These are phyloP conservation scores for Mungos mungo DNA, from an alignment of 2,113 vertebrate species.

Conservation along the genomic window DNA sequence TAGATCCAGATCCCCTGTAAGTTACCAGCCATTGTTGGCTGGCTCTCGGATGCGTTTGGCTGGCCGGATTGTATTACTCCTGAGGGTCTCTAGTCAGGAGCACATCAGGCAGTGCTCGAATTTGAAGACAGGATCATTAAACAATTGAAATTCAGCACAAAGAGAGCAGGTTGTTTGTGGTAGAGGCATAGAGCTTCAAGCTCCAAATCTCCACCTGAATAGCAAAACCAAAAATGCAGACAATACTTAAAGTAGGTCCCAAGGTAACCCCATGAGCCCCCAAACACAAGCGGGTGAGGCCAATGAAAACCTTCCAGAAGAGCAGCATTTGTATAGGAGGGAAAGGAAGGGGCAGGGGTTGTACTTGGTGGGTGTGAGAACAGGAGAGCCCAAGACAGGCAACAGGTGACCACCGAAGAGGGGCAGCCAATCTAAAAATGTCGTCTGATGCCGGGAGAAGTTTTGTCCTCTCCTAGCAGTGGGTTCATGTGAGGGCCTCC, in stretches of 20 bases:
- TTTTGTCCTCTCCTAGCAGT: not conserved
- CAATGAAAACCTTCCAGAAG: not conserved
- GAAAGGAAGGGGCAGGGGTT: not conserved
- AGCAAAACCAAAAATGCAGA: not conserved
- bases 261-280: not conserved
- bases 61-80: not conserved
- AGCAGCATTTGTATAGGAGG: not conserved
- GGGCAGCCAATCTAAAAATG: not conserved
- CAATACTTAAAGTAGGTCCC: not conserved
- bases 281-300: not conserved
- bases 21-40: not conserved
- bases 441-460: not conserved
- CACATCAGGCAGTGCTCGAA: not conserved
- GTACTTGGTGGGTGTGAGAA: not conserved
- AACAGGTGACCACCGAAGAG: not conserved
- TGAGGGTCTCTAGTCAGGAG: not conserved
- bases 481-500: not conserved
- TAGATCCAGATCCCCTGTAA: not conserved
- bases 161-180: not conserved
- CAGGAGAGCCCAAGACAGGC: not conserved
- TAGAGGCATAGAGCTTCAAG: not conserved
- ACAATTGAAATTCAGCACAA: not conserved
- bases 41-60: not conserved
- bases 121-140: conserved; percentile 15
- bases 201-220: not conserved